Evolutionary conservation across 2,113 vertebrate genomes (phyloP), one percentile per base, ranked within the genome.

Genomic region (Sebastes schlegelii): DNA sequence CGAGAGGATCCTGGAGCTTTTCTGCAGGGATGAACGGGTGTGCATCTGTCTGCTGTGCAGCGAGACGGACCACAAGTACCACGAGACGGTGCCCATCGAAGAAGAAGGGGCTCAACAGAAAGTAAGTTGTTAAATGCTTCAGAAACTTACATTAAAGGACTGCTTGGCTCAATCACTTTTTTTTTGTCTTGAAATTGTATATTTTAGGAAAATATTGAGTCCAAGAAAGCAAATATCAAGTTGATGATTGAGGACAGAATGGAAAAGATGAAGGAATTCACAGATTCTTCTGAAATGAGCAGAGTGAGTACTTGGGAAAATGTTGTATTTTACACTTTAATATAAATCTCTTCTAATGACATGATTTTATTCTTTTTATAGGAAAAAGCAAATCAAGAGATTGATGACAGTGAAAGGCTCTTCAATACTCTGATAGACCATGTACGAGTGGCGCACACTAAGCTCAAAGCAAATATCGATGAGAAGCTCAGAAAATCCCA

Each of bases 41-140:
- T 93, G 88, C 26, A 60, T 96, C 70, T 96, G 96, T 46, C 55
- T 80, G 10, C 46, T 92, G 63, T 96, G 96, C 75, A 45, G 82
- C 0, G 90, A 92, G 82, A 87, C 76, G 0, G 90, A 92, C 6
- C 95, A 95, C 83, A 85, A 68, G 81, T 49, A 71, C 64, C 95
- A 96, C 0, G 54, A 94, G 12, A 62, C 83, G 0, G 61, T 94
- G 14, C 8, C 92, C 0, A 54, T 95, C 10, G 92, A 93, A 14
- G 82, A 95, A 14, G 95, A 96, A 65, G 88, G 85, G 3, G 75
- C 7, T 48, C 49, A 34, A 5, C 84, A 80, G 67, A 94, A 77
- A 87, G 92, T 94, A 79, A 63, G 68, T 43, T 17, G 17, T 17
- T 58, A 21, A 77, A 64, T 45, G 11, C 4, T 17, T 43, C 4